Conservation (phyloP, 2,113 vertebrate genomes). For the Colius striatus region DNA sequence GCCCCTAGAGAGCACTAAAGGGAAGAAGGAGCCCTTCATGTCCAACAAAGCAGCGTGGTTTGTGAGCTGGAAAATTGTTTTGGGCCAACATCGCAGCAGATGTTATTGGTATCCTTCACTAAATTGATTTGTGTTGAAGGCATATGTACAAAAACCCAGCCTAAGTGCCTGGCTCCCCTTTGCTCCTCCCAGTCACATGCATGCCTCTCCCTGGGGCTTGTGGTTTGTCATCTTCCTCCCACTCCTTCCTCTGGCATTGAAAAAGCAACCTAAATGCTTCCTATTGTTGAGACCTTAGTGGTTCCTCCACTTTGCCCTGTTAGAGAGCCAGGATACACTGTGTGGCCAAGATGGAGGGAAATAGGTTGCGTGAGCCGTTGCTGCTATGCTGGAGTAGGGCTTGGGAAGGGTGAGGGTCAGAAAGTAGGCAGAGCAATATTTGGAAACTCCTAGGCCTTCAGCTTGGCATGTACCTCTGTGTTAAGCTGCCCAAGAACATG, state of each 20-base stretch:
- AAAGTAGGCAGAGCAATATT: background rate
- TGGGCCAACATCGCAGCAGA: background rate
- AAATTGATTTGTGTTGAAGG: background rate
- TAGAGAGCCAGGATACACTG: fast-evolving
- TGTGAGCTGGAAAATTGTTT: background rate
- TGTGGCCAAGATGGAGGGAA: background rate
- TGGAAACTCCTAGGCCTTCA: background rate
- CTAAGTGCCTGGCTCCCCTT: background rate
- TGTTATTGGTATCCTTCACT: background rate
- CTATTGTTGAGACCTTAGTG: background rate
- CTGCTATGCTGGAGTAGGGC: background rate
- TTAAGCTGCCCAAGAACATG: background rate
- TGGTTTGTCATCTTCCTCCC: background rate
- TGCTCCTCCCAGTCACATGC: background rate
- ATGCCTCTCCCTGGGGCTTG: background rate
- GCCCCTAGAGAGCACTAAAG: background rate
- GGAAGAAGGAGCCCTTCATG: background rate
- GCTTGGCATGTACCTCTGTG: background rate
- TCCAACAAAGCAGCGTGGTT: conserved; percentile 28
- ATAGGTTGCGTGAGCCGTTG: background rate
- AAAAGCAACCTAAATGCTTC: background rate
- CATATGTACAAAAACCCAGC: background rate
- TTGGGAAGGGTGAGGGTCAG: background rate
- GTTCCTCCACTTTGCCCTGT: background rate
- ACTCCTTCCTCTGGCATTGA: background rate